Evolutionary conservation across 1,140 invertebrate species (phyloP), one percentile per base, ranked within the genome.

Genomic region (Pararge aegeria): DNA sequence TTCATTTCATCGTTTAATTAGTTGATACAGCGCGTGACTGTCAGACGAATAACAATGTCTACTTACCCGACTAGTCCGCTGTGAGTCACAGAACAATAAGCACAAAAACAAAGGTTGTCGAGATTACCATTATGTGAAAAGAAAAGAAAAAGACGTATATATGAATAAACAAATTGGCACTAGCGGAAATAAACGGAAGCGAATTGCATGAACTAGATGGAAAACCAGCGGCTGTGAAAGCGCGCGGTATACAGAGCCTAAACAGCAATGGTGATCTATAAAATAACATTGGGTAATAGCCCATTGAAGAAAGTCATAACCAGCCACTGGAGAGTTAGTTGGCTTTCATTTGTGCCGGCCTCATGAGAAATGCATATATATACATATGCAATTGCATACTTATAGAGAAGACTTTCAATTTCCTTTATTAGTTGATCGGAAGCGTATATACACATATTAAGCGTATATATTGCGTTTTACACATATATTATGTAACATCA

Each of bases 161-260:
- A 60, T 48, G 42, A 55, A 61, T 40, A 55, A 49, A 61, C 52
- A 60, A 60, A 44, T 30, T 37, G 12, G 29, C 40, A 70, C 58
- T 78, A 51, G 78, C 76, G 76, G 68, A 74, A 69, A 81, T 81
- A 81, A 81, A 30, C 55, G 59, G 30, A 50, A 30, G 50, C 29
- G 21, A 61, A 37, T 48, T 34, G 29, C 30, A 58, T 38, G 49
- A 20, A 59, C 21, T 49, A 59, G 38, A 59, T 27, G 38, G 44
- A 21, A 40, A 18, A 50, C 30, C 12, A 44, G 16, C 48, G 44
- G 34, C 48, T 46, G 50, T 18, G 57, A 60, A 53, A 60, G 57
- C 57, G 57, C 18, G 2, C 24, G 7, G 7, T 4, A 2, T 24
- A 48, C 50, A 24, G 15, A 60, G 30, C 34, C 55, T 50, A 56